Percentiles rank a stretch among this genome's conserved stretches.
phyloP scores from a whole-genome alignment of 1,140 invertebrate species.

The Coelopa frigida region DNA sequence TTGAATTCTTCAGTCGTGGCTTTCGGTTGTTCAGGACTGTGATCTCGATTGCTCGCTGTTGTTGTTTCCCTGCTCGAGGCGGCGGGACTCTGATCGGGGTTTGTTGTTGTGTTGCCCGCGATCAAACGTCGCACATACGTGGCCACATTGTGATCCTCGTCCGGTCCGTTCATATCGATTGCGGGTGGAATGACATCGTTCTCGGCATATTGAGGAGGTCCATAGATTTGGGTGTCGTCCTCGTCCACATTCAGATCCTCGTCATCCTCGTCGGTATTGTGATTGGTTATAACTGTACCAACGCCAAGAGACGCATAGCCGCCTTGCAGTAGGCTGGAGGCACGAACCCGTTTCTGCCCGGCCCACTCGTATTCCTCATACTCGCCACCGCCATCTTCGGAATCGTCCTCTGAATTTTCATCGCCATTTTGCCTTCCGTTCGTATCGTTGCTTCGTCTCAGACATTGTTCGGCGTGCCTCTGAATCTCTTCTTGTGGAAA shows the following conservation, averaged over 20 bases:
- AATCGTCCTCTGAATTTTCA: conserved; percentile 20
- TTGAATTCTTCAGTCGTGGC: neutral
- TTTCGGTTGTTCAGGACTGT: neutral
- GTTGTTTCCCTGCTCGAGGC: neutral
- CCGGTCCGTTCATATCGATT: conserved; percentile 45
- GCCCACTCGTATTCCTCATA: conserved; percentile 81
- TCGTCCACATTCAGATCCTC: conserved; percentile 73
- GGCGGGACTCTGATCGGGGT: neutral
- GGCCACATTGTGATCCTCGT: conserved; percentile 48
- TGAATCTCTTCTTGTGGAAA: conserved; percentile 62
- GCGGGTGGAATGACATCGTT: conserved; percentile 59
- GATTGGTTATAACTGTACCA: conserved; percentile 48
- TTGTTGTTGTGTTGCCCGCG: conserved; percentile 16
- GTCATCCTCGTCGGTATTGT: conserved; percentile 55
- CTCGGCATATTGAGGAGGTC: conserved; percentile 75
- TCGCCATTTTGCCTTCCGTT: conserved; percentile 13
- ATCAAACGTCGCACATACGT: conserved; percentile 43
- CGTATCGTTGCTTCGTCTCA: conserved; percentile 45
- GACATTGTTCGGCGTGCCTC: conserved; percentile 68
- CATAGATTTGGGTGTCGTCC: conserved; percentile 68
- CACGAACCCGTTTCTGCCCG: conserved; percentile 65
- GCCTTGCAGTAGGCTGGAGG: conserved; percentile 61
- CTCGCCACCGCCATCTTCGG: conserved; percentile 60
- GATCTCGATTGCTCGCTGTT: neutral
- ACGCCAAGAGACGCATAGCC: conserved; percentile 55